Evolutionary conservation across 2,797 vertebrate genomes (phyloP).

Genomic region (Pseudochirops cupreus): DNA sequence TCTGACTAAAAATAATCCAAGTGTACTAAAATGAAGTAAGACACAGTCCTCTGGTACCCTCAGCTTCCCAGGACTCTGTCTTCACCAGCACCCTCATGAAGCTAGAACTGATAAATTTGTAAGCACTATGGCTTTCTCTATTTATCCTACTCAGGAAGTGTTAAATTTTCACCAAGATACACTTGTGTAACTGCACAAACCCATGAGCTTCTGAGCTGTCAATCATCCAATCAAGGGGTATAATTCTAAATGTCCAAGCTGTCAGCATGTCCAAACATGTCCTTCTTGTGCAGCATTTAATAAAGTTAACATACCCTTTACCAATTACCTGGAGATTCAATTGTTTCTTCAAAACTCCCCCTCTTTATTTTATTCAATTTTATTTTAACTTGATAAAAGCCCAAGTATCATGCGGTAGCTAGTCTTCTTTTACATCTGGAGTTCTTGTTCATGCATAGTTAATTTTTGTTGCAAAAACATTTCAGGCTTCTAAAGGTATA

Average conservation of each 20-base stretch:
- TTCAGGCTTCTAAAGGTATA: background rate
- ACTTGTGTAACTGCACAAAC: background rate
- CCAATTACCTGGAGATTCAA: background rate
- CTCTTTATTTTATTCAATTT: background rate
- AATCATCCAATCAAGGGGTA: background rate
- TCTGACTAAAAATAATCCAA: background rate
- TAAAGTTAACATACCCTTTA: background rate
- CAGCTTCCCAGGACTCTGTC: background rate
- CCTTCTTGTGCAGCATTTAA: background rate
- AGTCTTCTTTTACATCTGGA: background rate
- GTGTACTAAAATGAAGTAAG: background rate
- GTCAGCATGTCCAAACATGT: background rate
- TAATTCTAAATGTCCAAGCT: background rate
- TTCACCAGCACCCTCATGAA: background rate
- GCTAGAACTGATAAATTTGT: background rate
- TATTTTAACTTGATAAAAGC: background rate
- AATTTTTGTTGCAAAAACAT: background rate
- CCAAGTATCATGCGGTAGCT: background rate
- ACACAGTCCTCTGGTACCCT: background rate
- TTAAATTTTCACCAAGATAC: conserved; percentile 6
- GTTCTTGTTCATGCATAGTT: background rate
- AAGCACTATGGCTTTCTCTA: background rate
- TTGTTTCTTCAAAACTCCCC: background rate
- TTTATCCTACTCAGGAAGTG: background rate
- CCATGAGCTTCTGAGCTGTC: background rate